Evolutionary conservation across 2,113 vertebrate genomes (phyloP).

Genomic region (Chamaea fasciata): DNA sequence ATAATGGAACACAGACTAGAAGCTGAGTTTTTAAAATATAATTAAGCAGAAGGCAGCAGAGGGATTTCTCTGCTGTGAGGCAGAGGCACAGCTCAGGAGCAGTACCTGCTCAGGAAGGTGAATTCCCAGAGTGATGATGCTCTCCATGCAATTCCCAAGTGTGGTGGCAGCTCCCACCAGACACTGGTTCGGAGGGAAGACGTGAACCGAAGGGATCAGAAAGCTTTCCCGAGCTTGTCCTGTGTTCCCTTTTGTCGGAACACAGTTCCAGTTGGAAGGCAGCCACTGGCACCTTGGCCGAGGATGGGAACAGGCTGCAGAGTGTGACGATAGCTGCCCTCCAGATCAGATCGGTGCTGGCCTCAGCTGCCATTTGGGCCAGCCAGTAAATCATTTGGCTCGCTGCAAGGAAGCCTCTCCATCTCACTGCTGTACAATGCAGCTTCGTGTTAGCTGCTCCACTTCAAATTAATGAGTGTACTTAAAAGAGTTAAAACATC

Average conservation of each 20-base stretch:
- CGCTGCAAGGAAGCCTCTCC: neutral
- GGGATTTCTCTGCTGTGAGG: slow-evolving; percentile 12
- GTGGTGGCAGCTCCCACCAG: neutral
- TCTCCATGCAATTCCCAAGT: neutral
- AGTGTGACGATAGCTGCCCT: neutral
- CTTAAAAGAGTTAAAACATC: neutral
- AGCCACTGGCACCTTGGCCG: slow-evolving; percentile 25
- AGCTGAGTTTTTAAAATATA: neutral
- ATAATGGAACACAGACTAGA: neutral
- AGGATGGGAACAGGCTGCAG: neutral
- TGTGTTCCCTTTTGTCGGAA: neutral
- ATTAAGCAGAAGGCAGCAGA: slow-evolving; percentile 28
- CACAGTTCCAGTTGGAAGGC: slow-evolving; percentile 18
- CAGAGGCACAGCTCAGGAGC: neutral
- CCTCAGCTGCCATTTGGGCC: neutral
- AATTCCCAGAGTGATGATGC: neutral
- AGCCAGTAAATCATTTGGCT: neutral
- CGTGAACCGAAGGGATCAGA: neutral
- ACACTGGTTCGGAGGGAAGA: neutral
- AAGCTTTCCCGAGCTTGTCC: neutral
- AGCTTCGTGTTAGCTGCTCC: neutral
- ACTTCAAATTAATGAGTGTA: neutral
- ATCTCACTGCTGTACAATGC: neutral
- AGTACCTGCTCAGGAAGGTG: neutral
- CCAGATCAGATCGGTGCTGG: neutral